Evolutionary conservation across 2,888 invertebrate species (phyloP), one percentile per base, ranked within the genome.

Genomic region (Rhingia campestris): DNA sequence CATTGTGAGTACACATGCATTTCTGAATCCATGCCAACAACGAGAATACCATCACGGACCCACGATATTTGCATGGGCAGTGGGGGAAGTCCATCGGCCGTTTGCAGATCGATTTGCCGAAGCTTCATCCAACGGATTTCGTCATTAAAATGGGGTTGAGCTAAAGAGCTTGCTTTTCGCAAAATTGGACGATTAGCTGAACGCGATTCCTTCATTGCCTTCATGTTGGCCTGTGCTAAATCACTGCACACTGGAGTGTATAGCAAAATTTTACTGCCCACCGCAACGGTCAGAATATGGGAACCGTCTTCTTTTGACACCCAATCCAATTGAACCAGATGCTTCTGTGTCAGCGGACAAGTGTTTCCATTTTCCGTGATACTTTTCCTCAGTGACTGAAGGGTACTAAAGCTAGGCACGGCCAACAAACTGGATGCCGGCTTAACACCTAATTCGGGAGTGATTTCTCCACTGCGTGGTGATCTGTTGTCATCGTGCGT

Each of bases 1-100:
- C 99, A 99, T 89, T 99, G 99, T 0, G 98, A 98, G 90, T 99
- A 99, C 0, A 99, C 98, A 89, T 99, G 98, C 98, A 99, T 99
- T 91, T 99, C 99, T 3, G 98, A 99, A 90, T 99, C 98, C 99
- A 99, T 99, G 2, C 99, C 99, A 1, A 99, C 98, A 0, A 99
- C 98, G 1, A 99, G 92, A 86, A 99, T 97, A 0, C 99, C 99
- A 89, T 99, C 99, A 32, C 99, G 94, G 0, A 99, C 98, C 99
- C 99, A 99, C 2, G 98, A 98, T 88, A 99, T 96, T 90, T 99
- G 98, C 97, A 99, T 99, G 0, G 99, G 99, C 58, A 99, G 92
- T 0, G 99, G 99, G 0, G 98, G 98, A 45, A 99, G 91, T 0
- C 99, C 98, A 89, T 99, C 99, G 0, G 98, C 99, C 0, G 99